Percentiles rank a stretch among this genome's conserved stretches.
Evolutionary conservation across 2,113 vertebrate species (phyloP).

Genomic region (Sylvilagus bachmani): DNA sequence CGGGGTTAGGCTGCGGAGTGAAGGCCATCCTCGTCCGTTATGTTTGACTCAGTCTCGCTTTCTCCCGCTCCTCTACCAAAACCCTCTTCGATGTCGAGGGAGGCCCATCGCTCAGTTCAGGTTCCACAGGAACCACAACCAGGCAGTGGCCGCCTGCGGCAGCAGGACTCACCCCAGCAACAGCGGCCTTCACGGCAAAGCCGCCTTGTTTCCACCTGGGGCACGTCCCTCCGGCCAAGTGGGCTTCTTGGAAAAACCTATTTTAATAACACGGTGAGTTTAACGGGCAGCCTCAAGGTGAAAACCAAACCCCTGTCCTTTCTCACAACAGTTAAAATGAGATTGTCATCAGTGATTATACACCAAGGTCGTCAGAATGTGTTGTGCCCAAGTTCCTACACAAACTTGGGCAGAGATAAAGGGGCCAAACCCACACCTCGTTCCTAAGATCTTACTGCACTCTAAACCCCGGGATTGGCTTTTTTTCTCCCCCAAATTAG

Average conservation of each 20-base stretch:
- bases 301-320: slow-evolving; percentile 61
- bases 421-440: background rate
- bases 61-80: background rate
- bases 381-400: background rate
- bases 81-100: background rate
- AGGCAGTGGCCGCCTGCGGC: background rate
- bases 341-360: slow-evolving; percentile 7
- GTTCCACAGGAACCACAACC: background rate
- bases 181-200: slow-evolving; percentile 35
- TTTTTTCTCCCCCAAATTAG: background rate
- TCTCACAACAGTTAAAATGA: slow-evolving; percentile 38
- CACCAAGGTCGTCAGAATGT: background rate
- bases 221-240: background rate
- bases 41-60: background rate
- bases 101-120: background rate
- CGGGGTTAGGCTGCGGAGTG: background rate
- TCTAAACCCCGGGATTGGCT: background rate
- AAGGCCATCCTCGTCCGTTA: background rate
- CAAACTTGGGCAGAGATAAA: slow-evolving; percentile 29
- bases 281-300: slow-evolving; percentile 58
- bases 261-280: slow-evolving; percentile 65
- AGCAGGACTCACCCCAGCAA: background rate
- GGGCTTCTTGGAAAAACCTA: background rate
- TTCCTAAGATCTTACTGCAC: slow-evolving; percentile 23
- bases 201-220: background rate